A percentile compares a stretch with the other conserved stretches of the same genome.
Evolutionary conservation across 2,888 invertebrate species (phyloP).

Genomic region (Dinocampus coccinellae): DNA sequence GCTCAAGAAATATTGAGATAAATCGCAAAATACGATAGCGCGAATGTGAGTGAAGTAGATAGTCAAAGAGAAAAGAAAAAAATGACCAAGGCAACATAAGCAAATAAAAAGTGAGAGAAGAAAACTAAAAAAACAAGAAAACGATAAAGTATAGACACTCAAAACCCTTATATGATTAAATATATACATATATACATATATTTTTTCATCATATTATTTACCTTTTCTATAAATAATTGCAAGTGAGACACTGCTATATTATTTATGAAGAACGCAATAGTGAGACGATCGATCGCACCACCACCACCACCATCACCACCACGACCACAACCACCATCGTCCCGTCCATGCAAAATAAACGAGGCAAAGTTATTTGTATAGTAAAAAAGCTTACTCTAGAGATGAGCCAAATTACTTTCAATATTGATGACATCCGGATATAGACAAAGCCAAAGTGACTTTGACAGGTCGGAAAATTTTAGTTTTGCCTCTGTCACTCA

Average conservation of each 20-base stretch:
- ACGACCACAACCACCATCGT: too few species aligned
- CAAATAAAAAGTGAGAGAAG: neutral
- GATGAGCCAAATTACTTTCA: conserved; percentile 24
- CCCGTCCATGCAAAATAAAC: conserved; percentile 23
- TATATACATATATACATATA: neutral
- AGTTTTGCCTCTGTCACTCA: neutral
- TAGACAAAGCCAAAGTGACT: neutral
- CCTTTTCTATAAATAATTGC: neutral
- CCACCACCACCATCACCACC: neutral
- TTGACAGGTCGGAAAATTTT: neutral
- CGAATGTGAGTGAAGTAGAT: neutral
- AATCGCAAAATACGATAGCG: neutral
- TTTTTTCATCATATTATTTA: neutral
- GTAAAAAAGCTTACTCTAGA: neutral
- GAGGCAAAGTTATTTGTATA: conserved; percentile 10
- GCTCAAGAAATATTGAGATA: neutral
- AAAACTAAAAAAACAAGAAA: neutral
- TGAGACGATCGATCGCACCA: neutral
- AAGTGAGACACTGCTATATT: neutral
- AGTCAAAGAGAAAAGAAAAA: neutral
- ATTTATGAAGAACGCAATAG: neutral
- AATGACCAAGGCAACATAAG: neutral
- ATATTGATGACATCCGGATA: conserved; percentile 18
- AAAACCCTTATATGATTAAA: too few species aligned
- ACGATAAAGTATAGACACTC: neutral